Percentiles rank a stretch among this genome's conserved stretches.
phyloP scores from a whole-genome alignment of 2,888 invertebrate genomes.

The Caenorhabditis sp. region DNA sequence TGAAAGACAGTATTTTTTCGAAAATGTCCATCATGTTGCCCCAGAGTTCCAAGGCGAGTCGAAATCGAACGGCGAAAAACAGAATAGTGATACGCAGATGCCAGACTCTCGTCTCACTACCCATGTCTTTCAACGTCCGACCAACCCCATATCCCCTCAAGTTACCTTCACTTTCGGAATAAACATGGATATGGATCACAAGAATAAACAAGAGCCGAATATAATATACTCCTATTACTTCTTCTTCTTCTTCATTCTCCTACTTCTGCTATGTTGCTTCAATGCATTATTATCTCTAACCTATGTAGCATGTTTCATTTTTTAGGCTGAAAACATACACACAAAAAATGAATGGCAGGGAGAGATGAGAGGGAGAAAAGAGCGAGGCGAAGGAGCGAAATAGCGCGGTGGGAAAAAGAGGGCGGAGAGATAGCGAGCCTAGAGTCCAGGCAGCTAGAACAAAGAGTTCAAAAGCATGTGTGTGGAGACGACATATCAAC shows the following conservation, averaged over 20 bases:
- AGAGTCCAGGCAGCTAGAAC: not conserved
- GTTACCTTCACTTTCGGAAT: not conserved
- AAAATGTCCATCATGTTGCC: no score
- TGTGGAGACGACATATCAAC: slow-evolving; percentile 8
- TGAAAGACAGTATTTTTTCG: no score
- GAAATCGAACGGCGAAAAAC: slow-evolving; percentile 84
- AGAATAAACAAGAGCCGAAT: not conserved
- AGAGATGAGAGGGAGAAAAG: not conserved
- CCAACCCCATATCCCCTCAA: not conserved
- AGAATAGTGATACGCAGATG: slow-evolving; percentile 87
- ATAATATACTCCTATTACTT: not conserved
- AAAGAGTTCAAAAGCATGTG: no score
- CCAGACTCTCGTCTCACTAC: slow-evolving; percentile 86
- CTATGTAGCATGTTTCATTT: slow-evolving; percentile 1
- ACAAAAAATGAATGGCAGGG: not conserved
- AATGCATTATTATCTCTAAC: not conserved
- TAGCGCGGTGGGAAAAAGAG: not conserved
- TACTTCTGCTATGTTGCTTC: not conserved
- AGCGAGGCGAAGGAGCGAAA: slow-evolving; percentile 6
- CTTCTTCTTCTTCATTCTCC: slow-evolving; percentile 1
- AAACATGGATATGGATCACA: not conserved
- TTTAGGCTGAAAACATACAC: not conserved
- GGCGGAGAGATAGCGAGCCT: not conserved
- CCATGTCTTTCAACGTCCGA: slow-evolving; percentile 87
- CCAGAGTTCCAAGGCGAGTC: not conserved